Evolutionary conservation across 1,140 invertebrate genomes (phyloP), one percentile per base, ranked within the genome.

Genomic region (Dinoponera quadriceps): DNA sequence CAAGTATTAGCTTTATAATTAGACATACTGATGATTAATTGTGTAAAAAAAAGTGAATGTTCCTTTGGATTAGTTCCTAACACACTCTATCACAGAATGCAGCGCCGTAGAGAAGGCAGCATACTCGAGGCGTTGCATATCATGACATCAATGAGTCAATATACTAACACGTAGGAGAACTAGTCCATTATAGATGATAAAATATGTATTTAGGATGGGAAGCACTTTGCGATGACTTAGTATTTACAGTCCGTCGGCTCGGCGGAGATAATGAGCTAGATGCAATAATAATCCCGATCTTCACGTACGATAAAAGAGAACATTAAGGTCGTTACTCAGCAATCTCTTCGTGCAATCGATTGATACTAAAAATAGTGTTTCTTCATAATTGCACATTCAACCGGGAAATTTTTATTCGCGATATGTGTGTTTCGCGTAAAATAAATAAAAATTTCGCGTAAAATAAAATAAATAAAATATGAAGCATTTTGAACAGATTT

Each of bases 161-260:
- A 62, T 57, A 60, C n/a, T 20, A 55, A 84, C 59, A 82, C 57
- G 22, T 51, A 71, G 11, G 49, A 54, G 57, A 69, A 65, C n/a
- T 27, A 77, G 81, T 86, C 73, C 55, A 78, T 87, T 74, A 29
- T 3, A 9, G 38, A 84, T 84, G 69, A 66, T 88, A 74, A 88
- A 88, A 84, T 87, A 88, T 88, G 86, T 33, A 87, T 88, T 74
- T 44, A 81, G 85, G 57, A 57, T 81, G 86, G 38, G 86, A 87
- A 84, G 57, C 29, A 82, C 29, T 48, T 60, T 55, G 18, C 55
- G n/a, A 38, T 51, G 74, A 13, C 57, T 27, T 68, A 63, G 44
- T 13, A 0, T n/a, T 2, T n/a, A 65, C 57, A 71, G 18, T 72
- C 3, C 27, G 59, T 57, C 11, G 22, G n/a, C 44, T 54, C 14